Conservation (phyloP, 2,797 vertebrate species). For the Toxotes lorentzi region DNA sequence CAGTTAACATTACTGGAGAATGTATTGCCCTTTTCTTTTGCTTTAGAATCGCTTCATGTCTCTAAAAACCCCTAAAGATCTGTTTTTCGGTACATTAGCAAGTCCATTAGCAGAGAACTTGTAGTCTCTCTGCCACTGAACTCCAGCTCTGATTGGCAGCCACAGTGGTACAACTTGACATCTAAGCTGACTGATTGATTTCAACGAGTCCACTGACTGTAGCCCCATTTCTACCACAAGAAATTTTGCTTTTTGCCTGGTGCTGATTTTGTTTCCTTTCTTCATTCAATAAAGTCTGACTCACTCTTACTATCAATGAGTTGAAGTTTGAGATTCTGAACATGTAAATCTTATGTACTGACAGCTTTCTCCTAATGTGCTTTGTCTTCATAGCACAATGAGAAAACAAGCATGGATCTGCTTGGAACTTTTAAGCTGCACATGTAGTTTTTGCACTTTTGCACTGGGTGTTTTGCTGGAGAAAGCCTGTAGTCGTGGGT, state of each 20-base stretch:
- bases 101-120: not conserved
- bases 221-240: not conserved
- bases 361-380: not conserved
- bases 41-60: no score
- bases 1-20: not conserved
- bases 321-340: not conserved
- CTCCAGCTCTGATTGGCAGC: not conserved
- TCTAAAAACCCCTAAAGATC: no score
- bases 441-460: not conserved
- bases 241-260: not conserved
- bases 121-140: not conserved
- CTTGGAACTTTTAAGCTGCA: not conserved
- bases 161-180: not conserved
- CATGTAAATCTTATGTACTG: not conserved
- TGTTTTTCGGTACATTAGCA: no score
- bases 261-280: not conserved
- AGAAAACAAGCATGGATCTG: constrained; percentile 7
- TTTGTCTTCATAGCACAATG: not conserved
- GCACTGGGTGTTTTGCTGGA: not conserved
- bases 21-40: no score
- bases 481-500: not conserved
- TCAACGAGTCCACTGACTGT: not conserved
- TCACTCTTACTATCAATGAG: not conserved
- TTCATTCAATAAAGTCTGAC: not conserved
- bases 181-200: not conserved